Percentiles rank a stretch among this genome's conserved stretches.
These are phyloP conservation scores for Drosophila sechellia DNA, from an alignment of 1,140 invertebrate genomes.

Conservation along the genomic window DNA sequence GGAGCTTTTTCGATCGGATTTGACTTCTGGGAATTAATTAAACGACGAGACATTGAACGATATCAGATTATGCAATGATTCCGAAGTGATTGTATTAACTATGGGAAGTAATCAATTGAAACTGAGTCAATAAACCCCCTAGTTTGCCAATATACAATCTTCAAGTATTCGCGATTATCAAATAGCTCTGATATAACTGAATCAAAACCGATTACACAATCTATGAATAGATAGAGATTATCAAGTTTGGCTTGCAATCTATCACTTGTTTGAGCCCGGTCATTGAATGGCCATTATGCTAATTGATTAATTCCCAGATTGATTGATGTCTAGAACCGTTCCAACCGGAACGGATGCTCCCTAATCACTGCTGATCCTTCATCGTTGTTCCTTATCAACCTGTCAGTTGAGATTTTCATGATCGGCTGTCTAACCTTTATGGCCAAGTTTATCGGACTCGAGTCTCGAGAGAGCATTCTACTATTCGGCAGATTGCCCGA, in stretches of 20 bases:
- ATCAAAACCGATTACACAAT: slow-evolving; percentile 7
- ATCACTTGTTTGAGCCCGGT: neutral
- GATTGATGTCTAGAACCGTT: neutral
- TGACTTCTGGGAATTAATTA: slow-evolving; percentile 4
- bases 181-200: slow-evolving; percentile 14
- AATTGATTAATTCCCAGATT: slow-evolving; percentile 9
- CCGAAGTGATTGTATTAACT: too few species aligned
- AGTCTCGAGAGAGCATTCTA: neutral
- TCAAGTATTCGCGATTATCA: neutral
- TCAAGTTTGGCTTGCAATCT: slow-evolving; percentile 1
- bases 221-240: neutral
- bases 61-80: neutral
- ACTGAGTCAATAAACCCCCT: neutral
- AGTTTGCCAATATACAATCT: neutral
- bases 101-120: too few species aligned
- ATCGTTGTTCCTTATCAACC: slow-evolving; percentile 15
- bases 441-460: slow-evolving; percentile 38
- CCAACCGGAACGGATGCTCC: neutral
- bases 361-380: neutral
- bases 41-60: neutral
- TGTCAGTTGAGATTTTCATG: neutral
- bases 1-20: slow-evolving; percentile 9
- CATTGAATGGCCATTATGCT: slow-evolving; percentile 8
- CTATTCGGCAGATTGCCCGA: neutral
- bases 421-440: slow-evolving; percentile 33